Evolutionary conservation across 2,888 invertebrate species (phyloP).

Genomic region (Ceraclea dissimilis): DNA sequence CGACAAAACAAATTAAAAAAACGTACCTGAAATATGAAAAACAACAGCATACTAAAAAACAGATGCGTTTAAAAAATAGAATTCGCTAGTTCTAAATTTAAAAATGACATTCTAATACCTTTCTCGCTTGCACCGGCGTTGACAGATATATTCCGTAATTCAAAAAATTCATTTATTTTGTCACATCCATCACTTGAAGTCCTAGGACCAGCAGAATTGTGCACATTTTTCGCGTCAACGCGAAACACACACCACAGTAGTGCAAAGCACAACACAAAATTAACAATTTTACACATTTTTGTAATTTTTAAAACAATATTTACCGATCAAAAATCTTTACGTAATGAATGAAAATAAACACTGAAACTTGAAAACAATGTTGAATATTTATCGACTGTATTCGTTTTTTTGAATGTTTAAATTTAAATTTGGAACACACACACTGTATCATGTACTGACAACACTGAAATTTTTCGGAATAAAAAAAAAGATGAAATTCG

Average conservation of each 20-base stretch:
- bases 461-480: background rate
- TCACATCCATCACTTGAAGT: background rate
- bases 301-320: background rate
- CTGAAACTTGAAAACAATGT: too few relatives aligned
- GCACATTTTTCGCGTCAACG: background rate
- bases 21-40: too few relatives aligned
- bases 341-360: background rate
- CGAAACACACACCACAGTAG: background rate
- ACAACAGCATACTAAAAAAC: too few relatives aligned
- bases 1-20: too few relatives aligned
- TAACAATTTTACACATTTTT: background rate
- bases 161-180: background rate
- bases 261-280: background rate
- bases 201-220: background rate
- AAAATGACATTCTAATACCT: background rate
- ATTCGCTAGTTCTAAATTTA: too few relatives aligned
- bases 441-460: too few relatives aligned
- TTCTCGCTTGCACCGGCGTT: background rate
- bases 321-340: slow-evolving; percentile 2
- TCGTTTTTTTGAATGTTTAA: too few relatives aligned
- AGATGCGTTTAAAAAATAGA: too few relatives aligned
- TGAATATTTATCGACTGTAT: too few relatives aligned
- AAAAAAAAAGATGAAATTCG: background rate
- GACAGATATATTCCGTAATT: background rate
- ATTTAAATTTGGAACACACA: too few relatives aligned